Base-by-base conservation (phyloP, 2,797 vertebrate genomes). In the Crenichthys baileyi region DNA sequence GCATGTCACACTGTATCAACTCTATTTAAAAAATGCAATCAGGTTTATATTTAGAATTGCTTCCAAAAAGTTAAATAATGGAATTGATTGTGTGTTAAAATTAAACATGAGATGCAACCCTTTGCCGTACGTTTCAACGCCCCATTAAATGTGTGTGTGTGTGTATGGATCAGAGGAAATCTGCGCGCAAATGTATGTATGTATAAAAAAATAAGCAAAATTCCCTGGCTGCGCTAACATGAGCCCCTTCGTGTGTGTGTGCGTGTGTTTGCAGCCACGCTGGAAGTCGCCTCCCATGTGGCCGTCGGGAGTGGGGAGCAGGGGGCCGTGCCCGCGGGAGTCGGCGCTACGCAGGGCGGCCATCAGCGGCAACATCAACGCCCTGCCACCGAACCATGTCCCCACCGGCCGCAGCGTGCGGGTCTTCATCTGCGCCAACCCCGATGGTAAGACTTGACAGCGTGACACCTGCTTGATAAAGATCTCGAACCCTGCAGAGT, bases 391-490 rank as follows among this genome's bases (percentile, higher is more conserved):
- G 73, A 96, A 97, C 94, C 95, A 97, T 44, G 95, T 97, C 83
- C 97, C 98, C 83, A 96, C 96, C 67, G 97, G 97, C 87, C 96
- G 97, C 90, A 98, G 97, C 87, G 97, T 98, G 84, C 96, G 97
- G 31, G 96, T 98, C 89, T 99, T 98, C 96, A 96, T 99, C 94
- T 97, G 97, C 88, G 94, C 97, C 95, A 98, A 97, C 93, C 97
- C 98, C 80, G 97, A 98, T 95, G 98, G 98, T 98, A 96, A 96
- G 94, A 87, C 13, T 13, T n/a, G 39, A 70, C 74, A 56, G 46
- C 41, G 20, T 70, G 50, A 70, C 58, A 4, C 22, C 36, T 20
- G 65, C 65, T 13, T 63, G 61, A 36, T 9, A 20, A 29, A 36
- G 60, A 63, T 12, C 65, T 68, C 39, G 36, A 13, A 67, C 22